These are phyloP conservation scores for Terebella lapidaria DNA, from an alignment of 2,888 invertebrate species.

Conservation along the genomic window DNA sequence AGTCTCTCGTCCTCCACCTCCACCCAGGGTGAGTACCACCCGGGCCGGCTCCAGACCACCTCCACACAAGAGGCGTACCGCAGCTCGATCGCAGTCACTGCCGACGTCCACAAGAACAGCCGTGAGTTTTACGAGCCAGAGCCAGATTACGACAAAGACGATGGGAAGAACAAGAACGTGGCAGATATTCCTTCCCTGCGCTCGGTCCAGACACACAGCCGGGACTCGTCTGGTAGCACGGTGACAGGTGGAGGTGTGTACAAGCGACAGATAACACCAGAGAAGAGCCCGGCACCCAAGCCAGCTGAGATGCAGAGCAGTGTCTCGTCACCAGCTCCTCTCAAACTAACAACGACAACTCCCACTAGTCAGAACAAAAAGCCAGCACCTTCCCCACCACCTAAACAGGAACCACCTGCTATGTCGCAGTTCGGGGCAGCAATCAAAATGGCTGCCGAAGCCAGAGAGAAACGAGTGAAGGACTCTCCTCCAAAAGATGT, in stretches of 20 bases:
- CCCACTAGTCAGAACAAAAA: not conserved
- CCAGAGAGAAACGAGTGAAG: conserved; percentile 8
- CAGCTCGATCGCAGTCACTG: not conserved
- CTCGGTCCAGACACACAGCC: not conserved
- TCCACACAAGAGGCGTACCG: not conserved
- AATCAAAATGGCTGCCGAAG: conserved; percentile 13
- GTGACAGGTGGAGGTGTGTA: not conserved
- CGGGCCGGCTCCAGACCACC: not conserved
- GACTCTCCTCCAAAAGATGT: too few relatives aligned
- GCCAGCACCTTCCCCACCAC: not conserved
- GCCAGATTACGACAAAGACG: conserved; percentile 10
- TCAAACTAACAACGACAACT: not conserved
- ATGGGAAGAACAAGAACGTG: not conserved
- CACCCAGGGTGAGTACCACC: not conserved
- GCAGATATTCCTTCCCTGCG: not conserved
- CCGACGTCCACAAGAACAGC: not conserved
- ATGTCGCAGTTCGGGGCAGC: conserved; percentile 15
- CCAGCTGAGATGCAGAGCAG: not conserved
- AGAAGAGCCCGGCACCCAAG: not conserved
- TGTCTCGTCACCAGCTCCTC: not conserved
- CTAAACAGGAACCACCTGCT: not conserved
- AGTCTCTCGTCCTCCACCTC: not conserved
- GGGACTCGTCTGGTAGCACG: not conserved
- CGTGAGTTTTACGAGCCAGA: conserved; percentile 11
- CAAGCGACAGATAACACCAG: too few relatives aligned